Evolutionary conservation across 1,140 invertebrate species (phyloP).

Genomic region (Diabrotica undecimpunctata): DNA sequence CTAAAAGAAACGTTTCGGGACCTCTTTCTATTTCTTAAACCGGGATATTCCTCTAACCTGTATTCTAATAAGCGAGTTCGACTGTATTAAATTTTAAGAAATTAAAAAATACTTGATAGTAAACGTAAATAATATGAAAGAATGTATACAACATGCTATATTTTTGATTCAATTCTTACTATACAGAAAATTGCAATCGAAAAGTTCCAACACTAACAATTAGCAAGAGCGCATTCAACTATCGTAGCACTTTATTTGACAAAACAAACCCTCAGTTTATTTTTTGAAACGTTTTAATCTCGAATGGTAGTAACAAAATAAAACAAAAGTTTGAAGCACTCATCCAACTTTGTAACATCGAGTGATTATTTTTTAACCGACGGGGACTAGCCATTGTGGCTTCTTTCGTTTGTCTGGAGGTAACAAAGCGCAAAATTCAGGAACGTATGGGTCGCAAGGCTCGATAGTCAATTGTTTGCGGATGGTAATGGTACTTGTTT

Average conservation of each 20-base stretch:
- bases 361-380: constrained; percentile 1
- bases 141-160: no score
- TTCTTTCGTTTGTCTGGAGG: constrained; percentile 13
- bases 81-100: no score
- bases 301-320: constrained; percentile 13
- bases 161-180: no score
- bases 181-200: no score
- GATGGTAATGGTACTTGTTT: constrained; percentile 15
- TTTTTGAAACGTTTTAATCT: not conserved
- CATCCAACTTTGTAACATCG: constrained; percentile 7
- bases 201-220: no score
- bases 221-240: no score
- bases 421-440: constrained; percentile 19
- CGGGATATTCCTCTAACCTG: no score
- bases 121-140: no score
- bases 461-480: constrained; percentile 19
- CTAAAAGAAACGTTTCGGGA: no score
- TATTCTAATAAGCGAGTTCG: no score
- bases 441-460: constrained; percentile 12
- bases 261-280: not conserved
- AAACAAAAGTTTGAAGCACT: constrained; percentile 9
- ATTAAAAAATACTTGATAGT: no score
- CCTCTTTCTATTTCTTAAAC: no score
- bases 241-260: not conserved
- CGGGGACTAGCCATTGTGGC: not conserved